Conservation (phyloP, 2,113 vertebrate species). For the Pleuronectes platessa region DNA sequence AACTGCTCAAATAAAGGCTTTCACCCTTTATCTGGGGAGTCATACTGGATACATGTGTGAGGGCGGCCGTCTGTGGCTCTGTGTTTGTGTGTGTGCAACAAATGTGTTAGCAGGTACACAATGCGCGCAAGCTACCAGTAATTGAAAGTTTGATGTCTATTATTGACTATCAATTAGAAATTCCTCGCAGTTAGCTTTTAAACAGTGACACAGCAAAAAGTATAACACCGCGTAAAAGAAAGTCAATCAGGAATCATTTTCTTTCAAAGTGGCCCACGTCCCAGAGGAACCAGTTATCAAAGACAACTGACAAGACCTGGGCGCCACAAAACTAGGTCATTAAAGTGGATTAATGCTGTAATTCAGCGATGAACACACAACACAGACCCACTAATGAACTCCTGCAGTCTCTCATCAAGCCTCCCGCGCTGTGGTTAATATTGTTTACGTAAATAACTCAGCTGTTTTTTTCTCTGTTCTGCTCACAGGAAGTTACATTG, state of each 20-base stretch:
- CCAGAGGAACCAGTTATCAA: slow-evolving; percentile 66
- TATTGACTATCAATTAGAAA: slow-evolving; percentile 9
- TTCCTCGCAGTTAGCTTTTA: slow-evolving; percentile 15
- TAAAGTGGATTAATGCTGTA: slow-evolving; percentile 77
- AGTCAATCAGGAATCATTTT: slow-evolving; percentile 69
- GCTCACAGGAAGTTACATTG: neutral
- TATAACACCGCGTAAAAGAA: slow-evolving; percentile 22
- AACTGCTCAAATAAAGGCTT: slow-evolving; percentile 1
- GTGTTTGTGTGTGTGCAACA: neutral
- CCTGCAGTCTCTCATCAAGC: slow-evolving; percentile 45
- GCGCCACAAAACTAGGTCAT: slow-evolving; percentile 71
- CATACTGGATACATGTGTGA: neutral
- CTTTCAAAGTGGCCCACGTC: slow-evolving; percentile 73
- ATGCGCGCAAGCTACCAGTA: neutral
- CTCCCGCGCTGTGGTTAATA: slow-evolving; percentile 39
- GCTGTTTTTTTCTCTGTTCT: slow-evolving; percentile 4
- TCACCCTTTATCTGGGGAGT: neutral
- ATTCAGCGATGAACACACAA: slow-evolving; percentile 68
- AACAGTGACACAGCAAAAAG: slow-evolving; percentile 48
- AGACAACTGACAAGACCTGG: slow-evolving; percentile 70
- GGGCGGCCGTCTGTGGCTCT: neutral
- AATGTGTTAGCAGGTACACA: neutral
- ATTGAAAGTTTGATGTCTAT: slow-evolving; percentile 13
- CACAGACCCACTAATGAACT: slow-evolving; percentile 48
- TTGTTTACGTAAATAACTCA: slow-evolving; percentile 38